These are phyloP conservation scores for Spisula solida DNA, from an alignment of 2,888 invertebrate genomes.

Conservation along the genomic window DNA sequence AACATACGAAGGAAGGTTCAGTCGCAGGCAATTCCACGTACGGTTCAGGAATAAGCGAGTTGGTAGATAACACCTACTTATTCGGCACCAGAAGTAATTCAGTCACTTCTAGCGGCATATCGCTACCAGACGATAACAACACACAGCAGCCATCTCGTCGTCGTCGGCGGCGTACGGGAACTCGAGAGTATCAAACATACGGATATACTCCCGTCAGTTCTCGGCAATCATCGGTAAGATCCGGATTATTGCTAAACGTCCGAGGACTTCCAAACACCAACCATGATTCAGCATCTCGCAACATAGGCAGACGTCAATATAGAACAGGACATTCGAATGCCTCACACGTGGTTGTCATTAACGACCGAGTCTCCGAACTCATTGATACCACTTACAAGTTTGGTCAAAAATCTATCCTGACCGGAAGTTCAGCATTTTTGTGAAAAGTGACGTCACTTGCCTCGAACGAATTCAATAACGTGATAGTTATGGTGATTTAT, in stretches of 20 bases:
- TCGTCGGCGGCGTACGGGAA: neutral
- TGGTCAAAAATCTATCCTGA: neutral
- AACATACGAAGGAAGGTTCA: neutral
- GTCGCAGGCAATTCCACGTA: neutral
- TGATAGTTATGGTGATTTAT: too few relatives aligned
- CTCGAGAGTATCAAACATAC: neutral
- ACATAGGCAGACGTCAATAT: neutral
- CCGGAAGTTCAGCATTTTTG: neutral
- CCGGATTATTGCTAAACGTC: slow-evolving; percentile 10
- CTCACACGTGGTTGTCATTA: neutral
- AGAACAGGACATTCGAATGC: neutral
- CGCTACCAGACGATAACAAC: neutral
- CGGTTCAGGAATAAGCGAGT: neutral
- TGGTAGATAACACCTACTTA: slow-evolving; percentile 13
- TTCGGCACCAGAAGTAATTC: neutral
- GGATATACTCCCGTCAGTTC: neutral
- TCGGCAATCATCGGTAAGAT: neutral
- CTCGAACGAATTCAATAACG: too few relatives aligned
- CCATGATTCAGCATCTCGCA: neutral
- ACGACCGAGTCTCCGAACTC: slow-evolving; percentile 5
- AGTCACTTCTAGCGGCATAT: neutral
- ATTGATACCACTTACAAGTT: slow-evolving; percentile 21
- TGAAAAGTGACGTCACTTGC: neutral
- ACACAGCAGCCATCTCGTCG: neutral
- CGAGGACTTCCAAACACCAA: neutral